Evolutionary conservation across 2,113 vertebrate genomes (phyloP).

Genomic region (Siphamia tubifer): DNA sequence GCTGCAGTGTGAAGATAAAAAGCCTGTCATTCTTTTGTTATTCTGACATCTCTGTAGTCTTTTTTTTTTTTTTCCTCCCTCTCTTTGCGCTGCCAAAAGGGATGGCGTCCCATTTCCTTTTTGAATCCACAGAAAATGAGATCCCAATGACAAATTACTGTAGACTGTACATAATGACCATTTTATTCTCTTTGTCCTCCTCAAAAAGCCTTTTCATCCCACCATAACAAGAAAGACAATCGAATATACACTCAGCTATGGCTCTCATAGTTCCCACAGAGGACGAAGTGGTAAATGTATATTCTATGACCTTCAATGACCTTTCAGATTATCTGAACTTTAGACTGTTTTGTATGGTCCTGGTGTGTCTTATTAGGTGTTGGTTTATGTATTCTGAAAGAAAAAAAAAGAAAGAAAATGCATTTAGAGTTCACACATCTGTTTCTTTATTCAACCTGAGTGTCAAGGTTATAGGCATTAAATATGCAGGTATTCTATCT

Average conservation of each 20-base stretch:
- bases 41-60: slow-evolving; percentile 62
- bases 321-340: background rate
- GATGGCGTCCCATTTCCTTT: slow-evolving; percentile 33
- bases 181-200: slow-evolving; percentile 48
- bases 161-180: slow-evolving; percentile 49
- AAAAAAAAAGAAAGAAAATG: background rate
- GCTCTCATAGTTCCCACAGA: background rate
- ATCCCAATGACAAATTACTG: slow-evolving; percentile 58
- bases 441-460: background rate
- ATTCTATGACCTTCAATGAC: background rate
- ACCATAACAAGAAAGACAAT: slow-evolving; percentile 24
- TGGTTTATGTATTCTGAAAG: background rate
- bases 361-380: background rate
- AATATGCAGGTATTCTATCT: slow-evolving; percentile 36
- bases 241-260: slow-evolving; percentile 12
- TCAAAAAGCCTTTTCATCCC: slow-evolving; percentile 45
- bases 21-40: slow-evolving; percentile 62
- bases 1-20: slow-evolving; percentile 60
- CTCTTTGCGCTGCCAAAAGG: slow-evolving; percentile 47
- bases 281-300: too few relatives aligned
- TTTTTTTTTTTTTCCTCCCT: slow-evolving; percentile 62
- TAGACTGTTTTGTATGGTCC: background rate
- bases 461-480: slow-evolving; percentile 7
- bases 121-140: slow-evolving; percentile 56
- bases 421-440: background rate